Evolutionary conservation across 1,140 invertebrate genomes (phyloP).

Genomic region (Pogonognathellus flavescens): DNA sequence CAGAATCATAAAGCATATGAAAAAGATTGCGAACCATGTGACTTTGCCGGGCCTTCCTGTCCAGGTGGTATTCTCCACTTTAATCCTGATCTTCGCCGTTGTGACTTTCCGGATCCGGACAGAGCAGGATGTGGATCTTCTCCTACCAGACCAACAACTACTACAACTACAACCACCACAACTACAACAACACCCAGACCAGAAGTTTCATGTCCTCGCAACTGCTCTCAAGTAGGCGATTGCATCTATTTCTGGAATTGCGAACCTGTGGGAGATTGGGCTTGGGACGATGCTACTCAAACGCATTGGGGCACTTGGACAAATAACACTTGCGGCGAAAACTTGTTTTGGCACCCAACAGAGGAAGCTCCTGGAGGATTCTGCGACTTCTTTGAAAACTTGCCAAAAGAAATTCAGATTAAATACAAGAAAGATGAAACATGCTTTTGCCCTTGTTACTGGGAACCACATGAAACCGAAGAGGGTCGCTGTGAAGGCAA

Average conservation of each 20-base stretch:
- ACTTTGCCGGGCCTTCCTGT: background rate
- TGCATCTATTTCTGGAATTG: background rate
- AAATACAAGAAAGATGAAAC: background rate
- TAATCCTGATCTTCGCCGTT: background rate
- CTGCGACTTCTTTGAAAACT: background rate
- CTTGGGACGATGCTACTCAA: background rate
- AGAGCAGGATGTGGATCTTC: background rate
- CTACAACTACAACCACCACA: background rate
- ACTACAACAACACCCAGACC: background rate
- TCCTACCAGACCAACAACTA: background rate
- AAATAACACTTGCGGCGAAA: background rate
- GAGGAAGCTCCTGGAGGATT: background rate
- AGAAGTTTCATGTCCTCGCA: background rate
- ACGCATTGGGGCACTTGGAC: background rate
- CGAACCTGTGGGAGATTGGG: background rate
- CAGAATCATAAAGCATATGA: background rate
- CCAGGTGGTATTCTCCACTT: background rate
- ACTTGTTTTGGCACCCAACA: background rate
- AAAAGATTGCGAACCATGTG: background rate
- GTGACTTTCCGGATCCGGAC: background rate
- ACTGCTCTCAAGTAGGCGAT: background rate
- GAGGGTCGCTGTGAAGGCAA: background rate
- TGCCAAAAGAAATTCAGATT: background rate
- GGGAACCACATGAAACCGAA: slow-evolving; percentile 9
- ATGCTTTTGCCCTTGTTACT: background rate